Base-by-base conservation (phyloP, 2,797 vertebrate genomes). In the Chromobotia macracanthus region DNA sequence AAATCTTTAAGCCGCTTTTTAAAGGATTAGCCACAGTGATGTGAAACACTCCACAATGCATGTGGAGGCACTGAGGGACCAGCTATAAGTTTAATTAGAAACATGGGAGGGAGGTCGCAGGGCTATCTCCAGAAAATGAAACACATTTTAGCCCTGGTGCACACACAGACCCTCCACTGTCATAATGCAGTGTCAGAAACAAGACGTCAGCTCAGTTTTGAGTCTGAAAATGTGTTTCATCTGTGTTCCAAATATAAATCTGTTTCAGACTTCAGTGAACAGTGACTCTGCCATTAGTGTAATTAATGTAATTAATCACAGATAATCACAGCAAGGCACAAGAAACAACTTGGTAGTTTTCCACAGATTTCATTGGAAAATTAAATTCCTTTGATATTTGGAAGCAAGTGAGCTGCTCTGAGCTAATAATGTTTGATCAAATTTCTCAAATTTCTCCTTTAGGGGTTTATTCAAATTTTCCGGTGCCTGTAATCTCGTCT, bases 1-100 rank as follows among this genome's bases (percentile, higher is more conserved):
- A 82, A 64, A 82, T 79, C 71, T 65, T 25, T 70, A 75, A 75
- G 76, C 76, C 73, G 65, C 41, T 80, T 75, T 76, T 66, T 19
- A 55, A 60, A 75, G 81, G 77, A 75, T 80, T 83, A 83, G 53
- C 35, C 71, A 79, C 48, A 12, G 69, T 65, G 77, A 35, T 23
- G 8, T 65, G 60, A 11, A 72, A 65, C 68, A 72, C 77, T 75
- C 55, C 16, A 75, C 66, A 75, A 68, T 35, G 61, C 64, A 58
- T 21, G 65, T 28, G 63, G 75, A 64, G 81, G 60, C 46, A 50
- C 68, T 75, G 58, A 66, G 76, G 55, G 13, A 65, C 65, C 41
- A 44, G 65, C 60, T 11, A 21, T 63, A 55, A 75, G 77, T 71
- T 74, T 75, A 79, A 79, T 75, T 79, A 82, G 71, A 75, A 75